Base-by-base conservation (phyloP, 2,113 vertebrate genomes). In the Anas platyrhynchos region DNA sequence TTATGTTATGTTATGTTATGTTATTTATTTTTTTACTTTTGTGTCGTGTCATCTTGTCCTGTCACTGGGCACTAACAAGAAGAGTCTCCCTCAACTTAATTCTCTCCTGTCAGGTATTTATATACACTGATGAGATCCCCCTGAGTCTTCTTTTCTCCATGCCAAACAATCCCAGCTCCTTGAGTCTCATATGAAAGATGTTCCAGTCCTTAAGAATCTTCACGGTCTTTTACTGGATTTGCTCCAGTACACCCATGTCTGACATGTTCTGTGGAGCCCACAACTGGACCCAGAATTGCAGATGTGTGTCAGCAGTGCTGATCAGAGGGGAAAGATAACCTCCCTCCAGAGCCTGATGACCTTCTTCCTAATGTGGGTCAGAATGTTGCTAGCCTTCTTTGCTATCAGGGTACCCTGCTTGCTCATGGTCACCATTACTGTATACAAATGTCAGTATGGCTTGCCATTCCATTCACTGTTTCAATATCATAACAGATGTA, bases 361-460 rank as follows among this genome's bases (percentile, higher is more conserved):
- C 3, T 7, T 91, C 36, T 71, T 86, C 46, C 43, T 67, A 29
- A 29, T 9, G 32, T 31, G 27, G 11, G 0, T 0, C 11, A 11
- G 23, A 21, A 12, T 63, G 22, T 16, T 5, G 1, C 18, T 71
- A 36, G 6, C 41, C 75, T 68, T 16, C 74, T 84, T 59, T 89
- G 23, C 17, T 36, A 55, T 2, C 2, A 63, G 69, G 31, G 4
- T 3, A 58, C 7, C 15, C 3, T 58, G 7, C 44, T 52, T 10
- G 4, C 8, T 86, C 13, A 6, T 2, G 12, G 50, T 73, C 14
- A 16, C 15, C 8, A 43, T 73, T 82, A 34, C 12, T 73, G 25
- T 61, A 56, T 36, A 13, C 25, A 36, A 16, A 38, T 68, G 31
- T 62, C 21, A 65, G 8, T 59, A 12, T 55, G 44, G 6, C n/a